These are phyloP conservation scores for Leptura quadrifasciata DNA, from an alignment of 2,888 invertebrate species.

Conservation along the genomic window DNA sequence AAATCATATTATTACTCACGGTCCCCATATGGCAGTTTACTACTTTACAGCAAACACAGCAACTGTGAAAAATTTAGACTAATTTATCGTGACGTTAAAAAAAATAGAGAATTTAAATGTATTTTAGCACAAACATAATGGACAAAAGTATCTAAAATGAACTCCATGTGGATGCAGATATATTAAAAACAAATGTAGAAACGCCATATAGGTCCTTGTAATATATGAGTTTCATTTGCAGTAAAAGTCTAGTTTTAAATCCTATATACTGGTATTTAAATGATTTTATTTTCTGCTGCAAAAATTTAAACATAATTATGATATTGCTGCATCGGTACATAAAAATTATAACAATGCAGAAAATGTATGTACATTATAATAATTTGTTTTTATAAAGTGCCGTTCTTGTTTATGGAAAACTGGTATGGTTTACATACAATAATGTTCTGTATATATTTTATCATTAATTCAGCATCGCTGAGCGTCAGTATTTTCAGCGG, in stretches of 20 bases:
- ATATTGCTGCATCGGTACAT: conserved; percentile 10
- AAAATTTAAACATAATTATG: conserved; percentile 17
- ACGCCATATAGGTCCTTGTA: conserved; percentile 8
- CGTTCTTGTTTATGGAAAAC: neutral
- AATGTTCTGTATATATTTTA: too few species aligned
- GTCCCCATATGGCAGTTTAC: too few species aligned
- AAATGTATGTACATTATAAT: neutral
- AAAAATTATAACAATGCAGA: conserved; percentile 20
- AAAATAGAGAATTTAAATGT: neutral
- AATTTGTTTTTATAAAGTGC: neutral
- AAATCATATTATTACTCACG: too few species aligned
- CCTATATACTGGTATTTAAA: neutral
- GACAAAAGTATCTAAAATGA: neutral
- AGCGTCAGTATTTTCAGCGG: too few species aligned
- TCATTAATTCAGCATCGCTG: too few species aligned
- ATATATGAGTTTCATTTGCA: conserved; percentile 20
- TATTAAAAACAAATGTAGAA: conserved; percentile 1
- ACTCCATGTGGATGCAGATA: neutral
- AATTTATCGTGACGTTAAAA: neutral
- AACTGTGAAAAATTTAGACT: neutral
- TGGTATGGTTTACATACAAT: too few species aligned
- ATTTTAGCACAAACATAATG: neutral
- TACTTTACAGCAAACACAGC: neutral
- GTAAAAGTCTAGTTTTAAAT: conserved; percentile 10
- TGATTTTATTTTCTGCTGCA: conserved; percentile 6